These are phyloP conservation scores for Nasonia longicornis DNA, from an alignment of 1,140 invertebrate genomes.

Conservation along the genomic window DNA sequence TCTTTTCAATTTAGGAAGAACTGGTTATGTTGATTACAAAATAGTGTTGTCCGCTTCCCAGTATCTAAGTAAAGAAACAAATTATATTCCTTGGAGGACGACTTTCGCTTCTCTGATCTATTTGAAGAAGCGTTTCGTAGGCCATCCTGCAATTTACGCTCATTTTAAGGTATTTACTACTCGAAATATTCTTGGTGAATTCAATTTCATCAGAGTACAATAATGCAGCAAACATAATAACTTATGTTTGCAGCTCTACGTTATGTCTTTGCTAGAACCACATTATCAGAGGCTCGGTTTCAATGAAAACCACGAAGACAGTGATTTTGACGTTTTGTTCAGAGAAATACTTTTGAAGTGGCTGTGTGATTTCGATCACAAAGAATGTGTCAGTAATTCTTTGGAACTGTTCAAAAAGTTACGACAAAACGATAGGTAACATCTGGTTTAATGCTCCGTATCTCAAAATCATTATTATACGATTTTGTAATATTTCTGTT, in stretches of 20 bases:
- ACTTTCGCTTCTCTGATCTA: conserved; percentile 77
- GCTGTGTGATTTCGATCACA: conserved; percentile 79
- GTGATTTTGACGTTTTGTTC: conserved; percentile 76
- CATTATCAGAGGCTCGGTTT: conserved; percentile 78
- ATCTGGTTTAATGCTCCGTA: background rate
- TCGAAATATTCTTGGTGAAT: background rate
- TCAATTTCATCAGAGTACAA: background rate
- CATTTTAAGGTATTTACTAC: conserved; percentile 75
- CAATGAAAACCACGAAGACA: conserved; percentile 72
- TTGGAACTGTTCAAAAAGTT: background rate
- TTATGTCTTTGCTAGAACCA: conserved; percentile 73
- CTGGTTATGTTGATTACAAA: conserved; percentile 74
- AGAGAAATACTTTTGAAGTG: conserved; percentile 76
- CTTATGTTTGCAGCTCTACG: conserved; percentile 73
- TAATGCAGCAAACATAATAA: background rate
- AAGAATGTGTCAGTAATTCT: conserved; percentile 78
- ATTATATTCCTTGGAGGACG: conserved; percentile 84
- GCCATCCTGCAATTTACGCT: conserved; percentile 75
- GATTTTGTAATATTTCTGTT: background rate
- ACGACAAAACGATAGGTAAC: background rate
- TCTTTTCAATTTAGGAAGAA: conserved; percentile 83
- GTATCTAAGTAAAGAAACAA: conserved; percentile 80
- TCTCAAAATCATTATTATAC: background rate
- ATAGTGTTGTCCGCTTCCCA: conserved; percentile 80
- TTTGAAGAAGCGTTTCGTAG: conserved; percentile 80